These are phyloP conservation scores for Shinisaurus crocodilurus DNA, from an alignment of 2,113 vertebrate genomes.

Conservation along the genomic window DNA sequence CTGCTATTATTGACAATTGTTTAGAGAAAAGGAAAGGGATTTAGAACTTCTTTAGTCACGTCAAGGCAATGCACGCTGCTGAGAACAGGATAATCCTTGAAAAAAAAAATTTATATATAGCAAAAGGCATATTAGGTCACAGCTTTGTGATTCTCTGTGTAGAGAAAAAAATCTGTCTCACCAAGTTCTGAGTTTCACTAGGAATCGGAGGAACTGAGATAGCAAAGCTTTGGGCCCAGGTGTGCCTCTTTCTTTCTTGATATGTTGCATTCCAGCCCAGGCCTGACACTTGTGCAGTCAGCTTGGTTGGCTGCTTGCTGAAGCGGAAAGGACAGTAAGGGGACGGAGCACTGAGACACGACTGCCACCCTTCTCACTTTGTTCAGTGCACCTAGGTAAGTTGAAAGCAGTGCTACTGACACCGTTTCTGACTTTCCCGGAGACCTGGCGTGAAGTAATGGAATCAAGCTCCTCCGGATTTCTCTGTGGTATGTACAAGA, in stretches of 20 bases:
- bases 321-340: neutral
- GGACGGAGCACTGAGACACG: neutral
- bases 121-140: slow-evolving; percentile 29
- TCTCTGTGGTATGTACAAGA: neutral
- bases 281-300: neutral
- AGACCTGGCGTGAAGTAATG: neutral
- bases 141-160: slow-evolving; percentile 11
- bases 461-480: neutral
- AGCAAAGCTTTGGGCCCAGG: neutral
- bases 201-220: neutral
- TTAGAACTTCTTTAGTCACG: slow-evolving; percentile 20
- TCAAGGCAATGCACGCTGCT: neutral
- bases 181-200: neutral
- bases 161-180: neutral
- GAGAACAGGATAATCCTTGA: slow-evolving; percentile 21
- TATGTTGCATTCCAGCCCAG: neutral
- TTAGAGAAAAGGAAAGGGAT: slow-evolving; percentile 16
- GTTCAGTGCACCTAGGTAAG: neutral
- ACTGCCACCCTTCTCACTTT: neutral
- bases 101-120: neutral
- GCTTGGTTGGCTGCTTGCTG: neutral
- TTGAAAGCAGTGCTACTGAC: neutral
- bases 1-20: slow-evolving; percentile 1
- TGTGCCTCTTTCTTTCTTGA: neutral
- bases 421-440: neutral